Evolutionary conservation across 2,113 vertebrate species (phyloP).

Genomic region (Dissostichus mawsoni): DNA sequence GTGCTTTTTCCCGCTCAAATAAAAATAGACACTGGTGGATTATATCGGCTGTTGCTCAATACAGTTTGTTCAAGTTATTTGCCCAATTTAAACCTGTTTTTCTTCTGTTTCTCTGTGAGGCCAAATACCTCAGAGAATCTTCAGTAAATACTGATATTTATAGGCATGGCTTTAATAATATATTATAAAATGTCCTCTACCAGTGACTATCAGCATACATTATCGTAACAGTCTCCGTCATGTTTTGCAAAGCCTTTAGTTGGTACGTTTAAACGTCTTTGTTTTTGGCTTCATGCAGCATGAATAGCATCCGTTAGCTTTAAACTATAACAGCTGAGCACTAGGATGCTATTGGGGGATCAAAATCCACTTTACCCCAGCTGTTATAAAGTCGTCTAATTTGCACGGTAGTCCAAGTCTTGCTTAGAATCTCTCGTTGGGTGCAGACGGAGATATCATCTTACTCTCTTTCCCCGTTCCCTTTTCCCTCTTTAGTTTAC

Average conservation of each 20-base stretch:
- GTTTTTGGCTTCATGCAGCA: no score
- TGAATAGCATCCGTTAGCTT: no score
- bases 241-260: no score
- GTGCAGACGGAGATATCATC: slow-evolving; percentile 3
- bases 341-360: no score
- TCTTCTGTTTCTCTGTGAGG: not conserved
- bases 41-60: not conserved
- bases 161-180: not conserved
- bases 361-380: not conserved
- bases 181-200: no score
- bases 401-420: not conserved
- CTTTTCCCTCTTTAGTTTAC: slow-evolving; percentile 22
- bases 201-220: no score
- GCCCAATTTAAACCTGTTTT: not conserved
- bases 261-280: no score
- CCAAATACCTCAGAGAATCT: not conserved
- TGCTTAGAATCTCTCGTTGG: no score
- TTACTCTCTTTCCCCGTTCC: not conserved
- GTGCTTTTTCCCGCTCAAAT: no score
- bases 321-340: no score
- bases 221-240: no score
- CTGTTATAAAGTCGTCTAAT: slow-evolving; percentile 2
- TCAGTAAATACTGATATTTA: not conserved
- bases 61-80: not conserved
- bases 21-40: not conserved